Evolutionary conservation across 2,113 vertebrate species (phyloP).

Genomic region (Onychostoma macrolepis): DNA sequence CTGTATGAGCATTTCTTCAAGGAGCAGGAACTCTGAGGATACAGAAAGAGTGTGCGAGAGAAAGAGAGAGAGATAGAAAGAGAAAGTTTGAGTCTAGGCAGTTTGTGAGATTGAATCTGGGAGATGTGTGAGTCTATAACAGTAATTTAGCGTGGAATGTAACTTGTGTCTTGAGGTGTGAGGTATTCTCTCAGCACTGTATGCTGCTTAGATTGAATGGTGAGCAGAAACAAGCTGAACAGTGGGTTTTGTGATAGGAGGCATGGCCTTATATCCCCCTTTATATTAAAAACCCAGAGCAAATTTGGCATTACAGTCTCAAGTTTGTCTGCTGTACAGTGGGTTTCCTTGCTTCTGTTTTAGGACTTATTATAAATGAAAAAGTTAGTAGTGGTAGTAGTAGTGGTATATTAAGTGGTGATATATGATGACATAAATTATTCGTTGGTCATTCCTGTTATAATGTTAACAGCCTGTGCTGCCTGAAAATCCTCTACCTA

Average conservation of each 20-base stretch:
- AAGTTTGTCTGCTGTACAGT: neutral
- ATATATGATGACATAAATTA: no score
- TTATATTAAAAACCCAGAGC: neutral
- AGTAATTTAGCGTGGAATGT: conserved; percentile 26
- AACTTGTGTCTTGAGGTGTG: conserved; percentile 9
- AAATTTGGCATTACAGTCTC: neutral
- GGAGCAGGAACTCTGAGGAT: conserved; percentile 28
- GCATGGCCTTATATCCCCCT: neutral
- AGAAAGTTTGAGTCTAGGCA: conserved; percentile 16
- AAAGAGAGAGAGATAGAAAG: conserved; percentile 35
- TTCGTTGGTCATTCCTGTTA: no score
- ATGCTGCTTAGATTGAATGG: neutral
- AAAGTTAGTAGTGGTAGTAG: neutral
- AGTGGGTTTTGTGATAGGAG: neutral
- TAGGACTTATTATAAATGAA: neutral
- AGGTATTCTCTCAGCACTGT: neutral
- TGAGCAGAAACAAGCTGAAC: neutral
- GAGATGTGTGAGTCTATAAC: conserved; percentile 35
- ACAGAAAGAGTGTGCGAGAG: conserved; percentile 1
- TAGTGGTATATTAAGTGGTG: no score
- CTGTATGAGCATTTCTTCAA: conserved; percentile 49
- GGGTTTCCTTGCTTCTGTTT: neutral
- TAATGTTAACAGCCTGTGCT: no score
- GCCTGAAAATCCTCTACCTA: no score
- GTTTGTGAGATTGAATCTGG: conserved; percentile 29